These are phyloP conservation scores for Canis aureus DNA, from an alignment of 2,113 vertebrate genomes.

Conservation along the genomic window DNA sequence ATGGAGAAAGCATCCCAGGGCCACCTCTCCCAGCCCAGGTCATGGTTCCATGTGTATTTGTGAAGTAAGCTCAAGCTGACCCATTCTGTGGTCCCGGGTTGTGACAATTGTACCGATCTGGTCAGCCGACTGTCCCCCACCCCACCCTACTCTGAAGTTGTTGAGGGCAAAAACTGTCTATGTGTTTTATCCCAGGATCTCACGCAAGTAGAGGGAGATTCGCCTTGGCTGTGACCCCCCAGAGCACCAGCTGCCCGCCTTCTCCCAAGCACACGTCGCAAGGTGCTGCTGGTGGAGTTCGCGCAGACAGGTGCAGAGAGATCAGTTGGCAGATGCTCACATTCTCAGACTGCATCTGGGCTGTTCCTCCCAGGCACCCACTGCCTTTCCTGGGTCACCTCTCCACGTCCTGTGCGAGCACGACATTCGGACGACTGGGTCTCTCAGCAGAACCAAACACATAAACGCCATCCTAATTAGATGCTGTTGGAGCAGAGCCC, in stretches of 20 bases:
- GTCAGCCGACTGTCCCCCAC: no score
- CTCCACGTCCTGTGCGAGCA: rapidly evolving
- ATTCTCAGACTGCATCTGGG: rapidly evolving
- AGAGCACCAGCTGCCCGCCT: neutral
- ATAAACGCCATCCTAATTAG: neutral
- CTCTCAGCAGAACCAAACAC: neutral
- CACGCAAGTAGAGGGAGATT: no score
- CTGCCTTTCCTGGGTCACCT: neutral
- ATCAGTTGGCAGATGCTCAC: neutral
- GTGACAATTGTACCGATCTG: rapidly evolving
- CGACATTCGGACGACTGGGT: rapidly evolving
- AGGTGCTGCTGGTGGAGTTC: no score
- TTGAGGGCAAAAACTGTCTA: rapidly evolving
- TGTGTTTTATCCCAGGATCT: neutral
- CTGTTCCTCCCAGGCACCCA: rapidly evolving
- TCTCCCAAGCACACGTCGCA: neutral
- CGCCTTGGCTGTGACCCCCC: neutral
- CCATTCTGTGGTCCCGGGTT: neutral
- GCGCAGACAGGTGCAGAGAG: rapidly evolving
- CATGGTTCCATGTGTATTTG: rapidly evolving
- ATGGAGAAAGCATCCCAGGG: rapidly evolving
- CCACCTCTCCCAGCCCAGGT: rapidly evolving
- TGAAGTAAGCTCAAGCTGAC: rapidly evolving
- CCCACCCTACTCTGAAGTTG: rapidly evolving
- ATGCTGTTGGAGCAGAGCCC: neutral